Evolutionary conservation across 1,140 invertebrate species (phyloP).

Genomic region (Parapsyche elsis): DNA sequence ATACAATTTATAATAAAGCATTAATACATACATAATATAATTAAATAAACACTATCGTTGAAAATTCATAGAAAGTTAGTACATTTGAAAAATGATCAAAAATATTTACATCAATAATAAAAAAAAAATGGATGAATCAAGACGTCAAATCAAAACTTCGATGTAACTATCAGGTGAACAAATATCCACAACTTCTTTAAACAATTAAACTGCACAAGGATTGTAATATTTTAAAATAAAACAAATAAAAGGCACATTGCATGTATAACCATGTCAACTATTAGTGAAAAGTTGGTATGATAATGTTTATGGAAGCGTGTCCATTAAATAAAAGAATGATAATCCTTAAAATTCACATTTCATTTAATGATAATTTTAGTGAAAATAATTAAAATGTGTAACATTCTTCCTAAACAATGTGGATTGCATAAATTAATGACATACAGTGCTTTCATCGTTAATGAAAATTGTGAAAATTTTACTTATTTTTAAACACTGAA

Average conservation of each 20-base stretch:
- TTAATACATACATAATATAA: slow-evolving; percentile 41
- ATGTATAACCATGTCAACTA: not conserved
- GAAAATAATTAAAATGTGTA: no score
- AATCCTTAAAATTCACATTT: no score
- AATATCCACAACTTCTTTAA: slow-evolving; percentile 18
- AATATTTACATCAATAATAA: slow-evolving; percentile 14
- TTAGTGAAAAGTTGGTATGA: not conserved
- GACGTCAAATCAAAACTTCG: not conserved
- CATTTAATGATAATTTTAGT: no score
- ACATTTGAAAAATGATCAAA: slow-evolving; percentile 42
- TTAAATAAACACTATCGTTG: slow-evolving; percentile 54
- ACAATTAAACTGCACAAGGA: no score
- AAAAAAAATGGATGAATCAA: not conserved
- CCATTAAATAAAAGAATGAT: no score
- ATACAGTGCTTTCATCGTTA: no score
- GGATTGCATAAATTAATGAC: no score
- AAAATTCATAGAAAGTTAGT: slow-evolving; percentile 54
- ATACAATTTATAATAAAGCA: slow-evolving; percentile 55
- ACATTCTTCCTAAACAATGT: no score
- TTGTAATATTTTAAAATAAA: no score
- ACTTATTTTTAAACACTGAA: not conserved
- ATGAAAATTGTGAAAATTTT: no score
- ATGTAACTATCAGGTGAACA: slow-evolving; percentile 23
- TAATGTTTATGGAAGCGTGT: no score
- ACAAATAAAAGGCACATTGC: slow-evolving; percentile 16